phyloP scores from a whole-genome alignment of 2,888 invertebrate genomes.

The Celastrina argiolus region DNA sequence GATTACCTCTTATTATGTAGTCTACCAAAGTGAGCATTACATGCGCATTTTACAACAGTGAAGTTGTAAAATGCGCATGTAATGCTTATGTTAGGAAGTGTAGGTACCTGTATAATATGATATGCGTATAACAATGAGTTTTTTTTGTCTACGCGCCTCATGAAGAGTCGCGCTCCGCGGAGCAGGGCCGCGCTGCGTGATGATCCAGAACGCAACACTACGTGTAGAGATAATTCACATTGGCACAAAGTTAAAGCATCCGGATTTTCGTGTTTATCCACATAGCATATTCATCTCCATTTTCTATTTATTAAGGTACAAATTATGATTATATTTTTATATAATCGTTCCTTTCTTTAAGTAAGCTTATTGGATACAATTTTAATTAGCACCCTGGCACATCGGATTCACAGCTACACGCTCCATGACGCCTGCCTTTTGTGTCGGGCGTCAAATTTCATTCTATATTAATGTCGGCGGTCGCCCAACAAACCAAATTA shows the following conservation, averaged over 20 bases:
- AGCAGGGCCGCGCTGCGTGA: slow-evolving; percentile 28
- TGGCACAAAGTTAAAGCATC: too few species aligned
- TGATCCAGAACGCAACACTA: slow-evolving; percentile 32
- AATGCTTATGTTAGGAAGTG: background rate
- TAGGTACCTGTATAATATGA: slow-evolving; percentile 15
- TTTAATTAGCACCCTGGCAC: slow-evolving; percentile 3
- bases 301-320: too few species aligned
- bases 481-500: background rate
- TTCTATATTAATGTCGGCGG: slow-evolving; percentile 4
- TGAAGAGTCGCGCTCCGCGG: slow-evolving; percentile 27
- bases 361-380: background rate
- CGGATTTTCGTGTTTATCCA: too few species aligned
- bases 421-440: background rate
- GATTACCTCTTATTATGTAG: background rate
- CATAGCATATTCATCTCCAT: too few species aligned
- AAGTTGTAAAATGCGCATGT: too few species aligned
- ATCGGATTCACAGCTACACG: background rate
- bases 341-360: too few species aligned
- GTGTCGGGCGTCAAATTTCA: slow-evolving; percentile 5
- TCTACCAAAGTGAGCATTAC: too few species aligned
- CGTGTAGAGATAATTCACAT: too few species aligned
- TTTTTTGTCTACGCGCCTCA: slow-evolving; percentile 6
- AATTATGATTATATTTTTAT: too few species aligned
- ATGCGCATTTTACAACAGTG: too few species aligned
- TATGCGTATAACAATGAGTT: slow-evolving; percentile 17